Percentiles rank a stretch among this genome's conserved stretches.
Evolutionary conservation across 2,888 invertebrate species (phyloP).

Genomic region (Bruchidius siliquastri): DNA sequence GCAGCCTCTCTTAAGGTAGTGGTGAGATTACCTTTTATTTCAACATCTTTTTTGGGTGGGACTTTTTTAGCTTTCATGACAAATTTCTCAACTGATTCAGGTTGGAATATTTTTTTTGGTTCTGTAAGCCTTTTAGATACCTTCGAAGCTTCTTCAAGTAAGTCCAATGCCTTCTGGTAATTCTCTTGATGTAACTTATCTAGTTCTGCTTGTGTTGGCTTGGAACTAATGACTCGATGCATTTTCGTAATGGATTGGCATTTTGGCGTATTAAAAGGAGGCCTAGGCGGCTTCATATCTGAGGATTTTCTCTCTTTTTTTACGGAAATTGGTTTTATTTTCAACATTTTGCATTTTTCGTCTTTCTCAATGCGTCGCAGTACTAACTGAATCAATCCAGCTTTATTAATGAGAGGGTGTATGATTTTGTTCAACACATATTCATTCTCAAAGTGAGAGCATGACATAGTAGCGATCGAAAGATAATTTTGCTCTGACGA

Average conservation of each 20-base stretch:
- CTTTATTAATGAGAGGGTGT: conserved; percentile 46
- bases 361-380: conserved; percentile 2
- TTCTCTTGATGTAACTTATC: conserved; percentile 9
- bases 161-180: conserved; percentile 16
- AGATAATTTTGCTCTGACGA: conserved; percentile 48
- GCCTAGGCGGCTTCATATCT: neutral
- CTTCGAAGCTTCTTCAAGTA: conserved; percentile 23
- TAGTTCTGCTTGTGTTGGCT: neutral
- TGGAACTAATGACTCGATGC: neutral
- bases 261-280: neutral
- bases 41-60: conserved; percentile 28
- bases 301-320: neutral
- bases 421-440: conserved; percentile 52
- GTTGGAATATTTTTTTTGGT: conserved; percentile 2
- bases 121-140: conserved; percentile 11
- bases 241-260: neutral
- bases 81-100: neutral
- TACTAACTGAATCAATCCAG: conserved; percentile 19
- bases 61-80: neutral
- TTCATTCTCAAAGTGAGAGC: conserved; percentile 49
- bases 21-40: conserved; percentile 50
- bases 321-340: neutral
- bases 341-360: neutral
- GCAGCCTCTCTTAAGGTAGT: conserved; percentile 53
- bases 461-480: conserved; percentile 49